Evolutionary conservation across 2,888 invertebrate species (phyloP).

Genomic region (Erebia palarica): DNA sequence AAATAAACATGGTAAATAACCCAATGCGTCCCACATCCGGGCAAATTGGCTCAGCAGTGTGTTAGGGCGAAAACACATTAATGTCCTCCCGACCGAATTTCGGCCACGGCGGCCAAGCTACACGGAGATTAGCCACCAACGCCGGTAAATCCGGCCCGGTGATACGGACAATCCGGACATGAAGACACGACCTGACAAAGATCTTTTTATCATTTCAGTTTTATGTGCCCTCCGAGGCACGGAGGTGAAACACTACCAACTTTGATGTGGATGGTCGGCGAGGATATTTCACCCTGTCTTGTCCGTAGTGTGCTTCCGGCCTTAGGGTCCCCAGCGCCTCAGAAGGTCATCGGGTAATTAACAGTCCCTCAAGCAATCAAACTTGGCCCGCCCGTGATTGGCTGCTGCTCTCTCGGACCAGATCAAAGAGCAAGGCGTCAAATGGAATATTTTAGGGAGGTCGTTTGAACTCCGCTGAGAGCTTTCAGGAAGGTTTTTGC

Average conservation of each 20-base stretch:
- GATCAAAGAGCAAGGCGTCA: constrained; percentile 73
- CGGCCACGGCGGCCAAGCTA: no score
- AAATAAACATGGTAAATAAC: constrained; percentile 20
- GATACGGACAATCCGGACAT: no score
- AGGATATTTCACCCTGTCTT: no score
- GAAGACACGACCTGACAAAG: no score
- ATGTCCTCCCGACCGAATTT: not conserved
- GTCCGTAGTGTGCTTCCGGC: not conserved
- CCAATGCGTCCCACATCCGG: constrained; percentile 37
- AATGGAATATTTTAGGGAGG: constrained; percentile 75
- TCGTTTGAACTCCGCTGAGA: constrained; percentile 54
- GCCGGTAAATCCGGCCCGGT: no score
- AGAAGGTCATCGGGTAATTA: constrained; percentile 79
- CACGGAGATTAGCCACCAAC: no score
- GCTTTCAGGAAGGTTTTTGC: constrained; percentile 33
- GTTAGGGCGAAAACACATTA: constrained; percentile 41
- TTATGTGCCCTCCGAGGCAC: no score
- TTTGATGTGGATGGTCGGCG: no score
- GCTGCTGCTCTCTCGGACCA: constrained; percentile 58
- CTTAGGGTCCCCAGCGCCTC: constrained; percentile 64
- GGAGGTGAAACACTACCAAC: no score
- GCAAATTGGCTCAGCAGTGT: constrained; percentile 67
- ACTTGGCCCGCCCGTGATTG: constrained; percentile 70
- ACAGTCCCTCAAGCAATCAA: constrained; percentile 78
- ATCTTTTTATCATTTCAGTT: no score